Conservation (phyloP, 2,797 vertebrate genomes). For the Threskiornis aethiopicus region DNA sequence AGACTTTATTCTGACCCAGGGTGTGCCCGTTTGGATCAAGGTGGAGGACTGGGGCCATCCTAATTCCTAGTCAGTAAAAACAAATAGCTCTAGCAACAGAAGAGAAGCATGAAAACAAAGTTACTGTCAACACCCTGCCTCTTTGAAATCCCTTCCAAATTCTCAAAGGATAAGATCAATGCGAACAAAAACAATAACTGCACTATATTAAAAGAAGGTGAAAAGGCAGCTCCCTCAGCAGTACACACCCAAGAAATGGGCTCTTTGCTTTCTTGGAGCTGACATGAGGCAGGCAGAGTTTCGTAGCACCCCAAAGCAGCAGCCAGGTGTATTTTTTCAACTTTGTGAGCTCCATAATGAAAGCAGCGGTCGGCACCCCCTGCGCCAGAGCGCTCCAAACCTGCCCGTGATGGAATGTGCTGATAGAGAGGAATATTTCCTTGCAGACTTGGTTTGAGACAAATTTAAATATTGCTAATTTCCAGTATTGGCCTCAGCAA, state of each 20-base stretch:
- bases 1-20: neutral
- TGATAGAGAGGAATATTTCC: conserved; percentile 43
- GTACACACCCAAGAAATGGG: neutral
- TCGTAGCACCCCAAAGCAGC: neutral
- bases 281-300: neutral
- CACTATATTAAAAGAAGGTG: conserved; percentile 42
- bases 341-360: neutral
- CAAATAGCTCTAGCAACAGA: conserved; percentile 18
- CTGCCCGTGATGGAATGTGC: conserved; percentile 21
- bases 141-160: conserved; percentile 63
- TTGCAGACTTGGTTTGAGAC: neutral
- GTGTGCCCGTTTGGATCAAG: fast-evolving
- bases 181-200: conserved; percentile 14
- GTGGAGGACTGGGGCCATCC: neutral
- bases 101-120: neutral
- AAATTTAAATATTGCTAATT: conserved; percentile 26
- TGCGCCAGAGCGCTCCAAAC: neutral
- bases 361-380: neutral
- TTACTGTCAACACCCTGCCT: conserved; percentile 26
- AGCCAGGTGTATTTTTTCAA: neutral
- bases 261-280: neutral
- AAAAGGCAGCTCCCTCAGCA: conserved; percentile 50
- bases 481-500: neutral
- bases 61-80: conserved; percentile 25
- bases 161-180: conserved; percentile 60